These are phyloP conservation scores for Sitophilus oryzae DNA, from an alignment of 1,140 invertebrate species.

Conservation along the genomic window DNA sequence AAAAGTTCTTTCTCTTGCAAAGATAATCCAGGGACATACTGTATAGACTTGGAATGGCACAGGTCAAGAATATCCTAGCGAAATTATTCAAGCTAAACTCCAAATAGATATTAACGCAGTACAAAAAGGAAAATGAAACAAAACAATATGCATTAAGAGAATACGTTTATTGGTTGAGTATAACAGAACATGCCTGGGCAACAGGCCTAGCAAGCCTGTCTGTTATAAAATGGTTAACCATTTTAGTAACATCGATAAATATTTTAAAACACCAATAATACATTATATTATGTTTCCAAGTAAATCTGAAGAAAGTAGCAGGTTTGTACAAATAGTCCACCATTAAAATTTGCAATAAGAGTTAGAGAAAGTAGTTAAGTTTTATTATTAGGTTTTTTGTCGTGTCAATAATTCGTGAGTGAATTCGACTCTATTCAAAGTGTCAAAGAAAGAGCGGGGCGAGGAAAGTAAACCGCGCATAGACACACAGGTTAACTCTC, in stretches of 20 bases:
- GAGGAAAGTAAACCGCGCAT: background rate
- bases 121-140: too few relatives aligned
- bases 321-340: conserved; percentile 12
- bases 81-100: too few relatives aligned
- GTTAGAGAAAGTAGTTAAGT: background rate
- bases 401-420: background rate
- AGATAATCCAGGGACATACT: too few relatives aligned
- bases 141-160: conserved; percentile 11
- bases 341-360: conserved; percentile 5
- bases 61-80: too few relatives aligned
- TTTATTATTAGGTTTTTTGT: conserved; percentile 8
- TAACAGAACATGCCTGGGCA: conserved; percentile 11
- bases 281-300: background rate
- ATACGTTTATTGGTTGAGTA: conserved; percentile 13
- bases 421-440: conserved; percentile 1
- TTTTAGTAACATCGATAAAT: conserved; percentile 3
- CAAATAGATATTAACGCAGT: too few relatives aligned
- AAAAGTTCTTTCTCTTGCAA: too few relatives aligned
- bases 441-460: background rate
- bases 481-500: background rate
- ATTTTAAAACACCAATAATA: conserved; percentile 10
- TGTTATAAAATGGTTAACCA: conserved; percentile 16
- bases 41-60: too few relatives aligned
- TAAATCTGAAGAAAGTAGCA: background rate
- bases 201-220: background rate